Evolutionary conservation across 35 echinoderm and acorn worm genomes (phyloP), one percentile per base, ranked within the genome.

Genomic region (Patiria miniata): DNA sequence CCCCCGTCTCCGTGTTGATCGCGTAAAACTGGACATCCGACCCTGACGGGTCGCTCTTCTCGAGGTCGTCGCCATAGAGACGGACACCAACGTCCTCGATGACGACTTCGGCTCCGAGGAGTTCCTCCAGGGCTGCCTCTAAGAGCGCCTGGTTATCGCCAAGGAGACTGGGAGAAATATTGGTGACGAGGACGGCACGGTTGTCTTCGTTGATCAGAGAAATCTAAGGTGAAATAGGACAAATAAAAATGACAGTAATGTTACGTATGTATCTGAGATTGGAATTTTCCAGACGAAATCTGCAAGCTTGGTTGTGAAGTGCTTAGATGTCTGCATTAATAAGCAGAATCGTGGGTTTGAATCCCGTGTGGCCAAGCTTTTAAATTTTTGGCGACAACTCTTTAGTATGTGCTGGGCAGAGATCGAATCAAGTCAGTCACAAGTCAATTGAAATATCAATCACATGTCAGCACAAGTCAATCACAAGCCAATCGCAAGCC

Each of bases 131-230:
- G n/a, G 77, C 51, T 55, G 42, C 38, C 52, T 77, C 36, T 0
- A 95, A 32, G 29, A 44, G 19, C 29, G 42, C 61, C 10, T 68
- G 39, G n/a, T 91, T 56, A 8, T 38, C 37, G 1, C 68, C 21
- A 2, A 91, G 79, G 28, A 56, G 29, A 10, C 79, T 85, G 1
- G 93, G 90, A 36, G 40, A 78, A 61, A 91, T 38, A 39, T 87
- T 86, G 8, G 84, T 39, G 1, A 78, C 90, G 14, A 95, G 53
- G 68, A 95, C 87, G 33, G 81, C 86, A 12, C 93, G 83, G 54
- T 95, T 85, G 18, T 78, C 82, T 78, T 90, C 91, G 85, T 95
- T 91, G 79, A 95, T 91, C 16, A 95, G 28, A 21, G 93, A 87
- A 68, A 95, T 86, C 93, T 95, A 50, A 6, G 42, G 5, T 38